These are phyloP conservation scores for Albula glossodonta DNA, from an alignment of 2,113 vertebrate genomes.

Conservation along the genomic window DNA sequence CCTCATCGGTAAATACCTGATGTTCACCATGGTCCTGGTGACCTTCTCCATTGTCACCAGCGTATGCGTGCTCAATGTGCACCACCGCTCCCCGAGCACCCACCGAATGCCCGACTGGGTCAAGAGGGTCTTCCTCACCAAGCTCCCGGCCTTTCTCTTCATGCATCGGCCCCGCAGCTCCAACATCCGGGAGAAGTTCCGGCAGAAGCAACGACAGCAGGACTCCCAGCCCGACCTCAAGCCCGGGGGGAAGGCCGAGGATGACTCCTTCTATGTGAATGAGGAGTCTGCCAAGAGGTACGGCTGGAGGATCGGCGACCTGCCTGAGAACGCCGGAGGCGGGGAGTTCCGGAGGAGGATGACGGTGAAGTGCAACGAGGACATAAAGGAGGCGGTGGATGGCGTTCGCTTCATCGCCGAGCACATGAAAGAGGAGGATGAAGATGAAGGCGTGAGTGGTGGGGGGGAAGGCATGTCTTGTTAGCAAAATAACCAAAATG, in stretches of 20 bases:
- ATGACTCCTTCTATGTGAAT: constrained; percentile 63
- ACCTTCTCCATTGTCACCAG: constrained; percentile 82
- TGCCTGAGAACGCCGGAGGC: constrained; percentile 55
- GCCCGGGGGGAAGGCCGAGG: constrained; percentile 36
- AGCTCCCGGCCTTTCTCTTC: constrained; percentile 69
- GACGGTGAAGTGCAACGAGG: constrained; percentile 63
- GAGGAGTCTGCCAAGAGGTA: constrained; percentile 67
- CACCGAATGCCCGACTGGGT: constrained; percentile 79
- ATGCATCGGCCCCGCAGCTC: constrained; percentile 71
- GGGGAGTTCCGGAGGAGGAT: constrained; percentile 65
- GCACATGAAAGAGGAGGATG: constrained; percentile 76
- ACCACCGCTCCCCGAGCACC: constrained; percentile 78
- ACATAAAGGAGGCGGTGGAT: constrained; percentile 71
- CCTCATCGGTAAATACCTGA: constrained; percentile 78
- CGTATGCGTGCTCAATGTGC: constrained; percentile 76
- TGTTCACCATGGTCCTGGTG: constrained; percentile 79
- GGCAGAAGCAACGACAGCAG: constrained; percentile 62
- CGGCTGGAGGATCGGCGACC: constrained; percentile 62
- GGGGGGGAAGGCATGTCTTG: background rate
- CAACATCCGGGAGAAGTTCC: constrained; percentile 65
- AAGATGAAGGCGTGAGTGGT: constrained; percentile 72
- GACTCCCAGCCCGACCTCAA: constrained; percentile 55
- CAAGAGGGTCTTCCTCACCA: constrained; percentile 68
- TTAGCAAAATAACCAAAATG: no score
- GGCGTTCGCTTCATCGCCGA: constrained; percentile 75